A percentile compares a stretch with the other conserved stretches of the same genome.
Evolutionary conservation across 2,888 invertebrate species (phyloP).

Genomic region (Ypsolopha scabrella): DNA sequence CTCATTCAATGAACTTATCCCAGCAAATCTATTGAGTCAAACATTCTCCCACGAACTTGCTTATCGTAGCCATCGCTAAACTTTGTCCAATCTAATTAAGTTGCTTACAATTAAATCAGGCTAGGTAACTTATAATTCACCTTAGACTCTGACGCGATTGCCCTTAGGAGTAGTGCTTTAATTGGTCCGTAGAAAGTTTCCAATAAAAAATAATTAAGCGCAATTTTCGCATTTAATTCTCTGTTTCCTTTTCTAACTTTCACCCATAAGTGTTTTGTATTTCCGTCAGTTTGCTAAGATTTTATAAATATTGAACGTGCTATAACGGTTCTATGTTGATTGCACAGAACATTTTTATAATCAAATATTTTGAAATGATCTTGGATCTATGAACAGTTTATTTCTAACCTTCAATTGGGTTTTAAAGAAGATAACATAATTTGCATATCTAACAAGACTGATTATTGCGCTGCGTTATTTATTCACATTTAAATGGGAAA

Average conservation of each 20-base stretch:
- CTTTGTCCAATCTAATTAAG: conserved; percentile 42
- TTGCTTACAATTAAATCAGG: conserved; percentile 38
- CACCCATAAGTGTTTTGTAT: neutral
- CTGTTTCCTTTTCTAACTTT: conserved; percentile 12
- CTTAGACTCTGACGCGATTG: conserved; percentile 3
- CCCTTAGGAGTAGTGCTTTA: conserved; percentile 15
- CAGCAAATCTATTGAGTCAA: neutral
- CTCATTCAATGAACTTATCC: neutral
- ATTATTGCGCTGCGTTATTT: no score
- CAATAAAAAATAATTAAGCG: conserved; percentile 17
- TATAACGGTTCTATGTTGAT: no score
- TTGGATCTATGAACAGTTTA: no score
- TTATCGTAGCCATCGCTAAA: conserved; percentile 6
- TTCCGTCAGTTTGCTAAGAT: no score
- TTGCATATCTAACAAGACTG: no score
- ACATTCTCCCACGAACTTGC: conserved; percentile 5
- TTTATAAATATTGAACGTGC: no score
- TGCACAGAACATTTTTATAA: no score
- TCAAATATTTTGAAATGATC: no score
- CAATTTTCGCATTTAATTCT: conserved; percentile 19
- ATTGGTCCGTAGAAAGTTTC: conserved; percentile 28
- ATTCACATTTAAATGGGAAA: no score
- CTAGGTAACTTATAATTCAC: conserved; percentile 6
- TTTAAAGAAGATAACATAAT: no score
- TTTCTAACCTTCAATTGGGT: no score